A percentile compares a stretch with the other conserved stretches of the same genome.
Conservation (phyloP, 2,888 invertebrate genomes). For the Cataglyphis livida region DNA sequence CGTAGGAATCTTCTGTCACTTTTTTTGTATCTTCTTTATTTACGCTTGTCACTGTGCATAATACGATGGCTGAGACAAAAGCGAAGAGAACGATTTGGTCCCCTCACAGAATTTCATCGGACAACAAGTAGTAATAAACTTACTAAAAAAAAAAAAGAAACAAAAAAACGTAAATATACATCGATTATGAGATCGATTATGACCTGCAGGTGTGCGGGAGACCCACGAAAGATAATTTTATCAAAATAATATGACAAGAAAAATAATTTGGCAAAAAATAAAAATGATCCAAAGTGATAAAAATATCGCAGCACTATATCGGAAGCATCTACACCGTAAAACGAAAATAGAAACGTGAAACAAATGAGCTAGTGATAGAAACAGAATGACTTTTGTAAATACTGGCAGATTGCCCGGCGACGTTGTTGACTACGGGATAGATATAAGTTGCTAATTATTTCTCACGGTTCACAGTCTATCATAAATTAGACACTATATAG, state of each 20-base stretch:
- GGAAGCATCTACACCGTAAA: not conserved
- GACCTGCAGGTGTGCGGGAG: not conserved
- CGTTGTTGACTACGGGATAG: not conserved
- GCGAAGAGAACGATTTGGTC: not conserved
- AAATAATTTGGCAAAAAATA: not conserved
- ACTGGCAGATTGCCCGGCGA: not conserved
- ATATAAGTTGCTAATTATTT: not conserved
- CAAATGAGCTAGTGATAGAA: not conserved
- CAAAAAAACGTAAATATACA: not conserved
- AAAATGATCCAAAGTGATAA: not conserved
- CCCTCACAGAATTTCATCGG: not conserved
- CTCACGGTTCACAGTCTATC: not conserved
- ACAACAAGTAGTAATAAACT: not conserved
- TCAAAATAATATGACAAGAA: not conserved
- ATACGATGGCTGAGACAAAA: not conserved
- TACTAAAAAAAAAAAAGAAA: not conserved
- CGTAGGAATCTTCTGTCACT: not conserved
- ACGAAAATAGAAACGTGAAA: not conserved
- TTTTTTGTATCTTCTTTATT: slow-evolving; percentile 10
- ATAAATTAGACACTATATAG: not conserved
- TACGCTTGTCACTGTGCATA: not conserved
- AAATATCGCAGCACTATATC: not conserved
- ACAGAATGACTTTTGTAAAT: not conserved
- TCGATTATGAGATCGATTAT: not conserved
- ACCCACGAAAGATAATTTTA: not conserved